Conservation (phyloP, 2,113 vertebrate genomes). For the Scatophagus argus region DNA sequence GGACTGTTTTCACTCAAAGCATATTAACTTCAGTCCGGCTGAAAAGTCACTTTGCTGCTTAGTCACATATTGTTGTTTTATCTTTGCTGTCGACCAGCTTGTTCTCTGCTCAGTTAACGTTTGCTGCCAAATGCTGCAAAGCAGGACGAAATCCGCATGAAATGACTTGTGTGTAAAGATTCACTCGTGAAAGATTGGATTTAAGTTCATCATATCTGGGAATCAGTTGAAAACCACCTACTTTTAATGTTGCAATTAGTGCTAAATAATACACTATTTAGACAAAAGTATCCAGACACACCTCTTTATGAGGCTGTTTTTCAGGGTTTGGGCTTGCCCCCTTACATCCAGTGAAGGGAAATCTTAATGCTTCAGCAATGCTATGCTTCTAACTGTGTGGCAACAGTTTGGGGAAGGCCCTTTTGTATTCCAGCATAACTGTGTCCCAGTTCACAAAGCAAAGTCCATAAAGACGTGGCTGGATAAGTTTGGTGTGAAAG, state of each 20-base stretch:
- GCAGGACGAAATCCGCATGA: background rate
- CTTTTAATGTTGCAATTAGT: background rate
- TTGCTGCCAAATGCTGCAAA: background rate
- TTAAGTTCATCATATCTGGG: conserved; percentile 1
- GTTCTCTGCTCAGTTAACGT: conserved; percentile 5
- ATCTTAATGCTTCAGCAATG: too few species aligned
- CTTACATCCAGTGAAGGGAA: too few species aligned
- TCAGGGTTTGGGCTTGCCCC: too few species aligned
- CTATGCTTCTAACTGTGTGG: too few species aligned
- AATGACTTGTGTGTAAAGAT: conserved; percentile 6
- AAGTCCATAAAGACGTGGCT: too few species aligned
- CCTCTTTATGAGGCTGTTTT: too few species aligned
- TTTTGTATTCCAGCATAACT: too few species aligned
- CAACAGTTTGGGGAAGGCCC: too few species aligned
- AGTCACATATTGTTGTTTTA: conserved; percentile 19
- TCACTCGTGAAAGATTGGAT: conserved; percentile 5
- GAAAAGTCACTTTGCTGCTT: conserved; percentile 9
- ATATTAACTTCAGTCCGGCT: background rate
- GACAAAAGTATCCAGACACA: too few species aligned
- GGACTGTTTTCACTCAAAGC: conserved; percentile 1
- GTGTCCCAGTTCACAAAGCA: too few species aligned
- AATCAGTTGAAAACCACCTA: background rate
- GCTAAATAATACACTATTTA: background rate
- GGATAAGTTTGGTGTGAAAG: too few species aligned
- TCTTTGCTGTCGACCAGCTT: conserved; percentile 1